These are phyloP conservation scores for Parnassius orleans DNA, from an alignment of 2,888 invertebrate genomes.

Conservation along the genomic window DNA sequence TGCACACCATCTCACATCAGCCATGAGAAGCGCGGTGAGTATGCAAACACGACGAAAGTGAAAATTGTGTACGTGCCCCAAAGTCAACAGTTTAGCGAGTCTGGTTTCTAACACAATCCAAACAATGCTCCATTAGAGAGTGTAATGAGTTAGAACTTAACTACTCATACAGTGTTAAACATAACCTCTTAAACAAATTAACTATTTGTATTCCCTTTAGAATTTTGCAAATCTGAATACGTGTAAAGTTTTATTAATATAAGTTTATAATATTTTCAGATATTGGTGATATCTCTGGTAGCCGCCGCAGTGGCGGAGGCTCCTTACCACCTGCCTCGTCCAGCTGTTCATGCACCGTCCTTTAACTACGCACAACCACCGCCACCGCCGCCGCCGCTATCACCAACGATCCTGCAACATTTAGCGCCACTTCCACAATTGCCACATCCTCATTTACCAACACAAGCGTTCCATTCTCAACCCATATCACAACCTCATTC, in stretches of 20 bases:
- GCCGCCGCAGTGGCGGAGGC: conserved; percentile 62
- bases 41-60: conserved; percentile 38
- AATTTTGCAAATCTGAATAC: too few species aligned
- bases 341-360: conserved; percentile 49
- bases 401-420: conserved; percentile 28
- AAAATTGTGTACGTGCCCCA: conserved; percentile 39
- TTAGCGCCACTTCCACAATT: conserved; percentile 24
- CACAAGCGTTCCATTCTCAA: conserved; percentile 25
- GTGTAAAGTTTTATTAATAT: neutral
- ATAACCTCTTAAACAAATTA: too few species aligned
- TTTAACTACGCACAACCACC: conserved; percentile 52
- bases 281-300: conserved; percentile 59
- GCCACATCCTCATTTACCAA: conserved; percentile 25
- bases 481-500: conserved; percentile 22
- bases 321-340: conserved; percentile 65
- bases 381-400: conserved; percentile 37
- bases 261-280: conserved; percentile 40
- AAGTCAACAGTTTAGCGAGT: conserved; percentile 52
- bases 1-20: conserved; percentile 58
- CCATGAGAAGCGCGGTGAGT: conserved; percentile 75
- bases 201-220: too few species aligned
- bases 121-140: conserved; percentile 27
- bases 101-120: conserved; percentile 31
- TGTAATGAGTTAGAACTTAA: conserved; percentile 20
- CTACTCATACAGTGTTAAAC: neutral